Base-by-base conservation (phyloP, 2,797 vertebrate genomes). In the Kryptopterus vitreolus region DNA sequence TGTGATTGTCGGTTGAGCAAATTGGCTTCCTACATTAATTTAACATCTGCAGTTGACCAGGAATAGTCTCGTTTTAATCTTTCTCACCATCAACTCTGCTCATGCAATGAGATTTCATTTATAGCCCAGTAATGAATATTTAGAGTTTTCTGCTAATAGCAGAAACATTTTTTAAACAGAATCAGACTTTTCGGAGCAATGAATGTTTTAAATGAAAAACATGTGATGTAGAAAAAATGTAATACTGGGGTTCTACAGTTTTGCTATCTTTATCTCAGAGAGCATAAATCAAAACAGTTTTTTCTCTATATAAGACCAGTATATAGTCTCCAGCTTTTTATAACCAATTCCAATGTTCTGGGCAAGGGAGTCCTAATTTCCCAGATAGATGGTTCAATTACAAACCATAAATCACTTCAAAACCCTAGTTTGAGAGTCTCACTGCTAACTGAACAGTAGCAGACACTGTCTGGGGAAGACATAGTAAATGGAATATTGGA, bases 91-190 rank as follows among this genome's bases (percentile, higher is more conserved):
- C 38, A 72, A 78, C 53, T 82, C 85, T 85, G 88, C 82, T 84
- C 86, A 80, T 86, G 88, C 84, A 85, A 88, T 85, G 83, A 85
- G 85, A 89, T 90, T 91, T 92, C 82, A 91, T 90, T 91, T 79
- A 69, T 29, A 46, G 50, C 48, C 80, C 62, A 76, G 62, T 86
- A 83, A 83, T 87, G 76, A 76, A 69, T 81, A 87, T 69, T 74
- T 63, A 59, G 84, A 72, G 79, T 85, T 87, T 84, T 22, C 79
- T 83, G 26, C 83, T 84, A 78, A 79, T 57, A 80, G 76, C 81
- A 77, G 85, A 68, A 91, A 89, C 79, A 81, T 81, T 80, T 76
- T 86, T 90, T 85, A 57, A 87, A 88, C 83, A 80, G 72, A 89
- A 89, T 89, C 81, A 68, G 79, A 78, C 80, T 85, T 88, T 89